Percentiles rank a stretch among this genome's conserved stretches.
Conservation (phyloP, 2,888 invertebrate genomes). For the Taphrorychus bicolor region DNA sequence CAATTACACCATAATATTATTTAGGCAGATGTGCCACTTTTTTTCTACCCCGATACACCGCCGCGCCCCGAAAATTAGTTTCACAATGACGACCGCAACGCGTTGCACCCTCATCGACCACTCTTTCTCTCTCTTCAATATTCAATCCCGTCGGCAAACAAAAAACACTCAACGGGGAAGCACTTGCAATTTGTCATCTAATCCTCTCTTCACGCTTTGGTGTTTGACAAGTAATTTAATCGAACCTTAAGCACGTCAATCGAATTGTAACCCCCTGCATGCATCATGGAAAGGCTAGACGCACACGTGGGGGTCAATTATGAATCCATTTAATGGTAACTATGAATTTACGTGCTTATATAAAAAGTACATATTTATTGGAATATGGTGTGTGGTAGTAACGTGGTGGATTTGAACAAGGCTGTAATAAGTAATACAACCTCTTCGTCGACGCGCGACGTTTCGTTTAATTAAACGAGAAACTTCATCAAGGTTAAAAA, state of each 20-base stretch:
- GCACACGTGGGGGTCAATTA: conserved; percentile 1
- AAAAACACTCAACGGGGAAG: conserved; percentile 49
- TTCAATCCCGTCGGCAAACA: conserved; percentile 44
- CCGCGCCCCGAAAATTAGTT: conserved; percentile 29
- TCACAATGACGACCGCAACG: conserved; percentile 33
- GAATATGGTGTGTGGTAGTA: too few species aligned
- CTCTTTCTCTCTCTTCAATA: conserved; percentile 1
- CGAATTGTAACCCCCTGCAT: conserved; percentile 7
- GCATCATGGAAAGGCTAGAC: neutral
- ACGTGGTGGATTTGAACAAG: too few species aligned
- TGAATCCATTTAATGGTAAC: neutral
- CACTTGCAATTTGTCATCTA: conserved; percentile 56
- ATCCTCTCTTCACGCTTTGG: conserved; percentile 55
- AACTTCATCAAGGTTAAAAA: too few species aligned
- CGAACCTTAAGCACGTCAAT: conserved; percentile 33
- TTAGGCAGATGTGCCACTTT: conserved; percentile 34
- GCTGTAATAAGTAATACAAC: too few species aligned
- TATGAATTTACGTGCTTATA: too few species aligned
- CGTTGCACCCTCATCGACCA: conserved; percentile 29
- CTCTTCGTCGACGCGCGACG: too few species aligned
- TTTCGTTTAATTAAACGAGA: too few species aligned
- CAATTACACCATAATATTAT: conserved; percentile 1
- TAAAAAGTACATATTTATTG: too few species aligned
- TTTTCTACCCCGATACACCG: conserved; percentile 22
- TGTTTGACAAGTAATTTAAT: conserved; percentile 54